Evolutionary conservation across 2,888 invertebrate species (phyloP).

Genomic region (Formica aserva): DNA sequence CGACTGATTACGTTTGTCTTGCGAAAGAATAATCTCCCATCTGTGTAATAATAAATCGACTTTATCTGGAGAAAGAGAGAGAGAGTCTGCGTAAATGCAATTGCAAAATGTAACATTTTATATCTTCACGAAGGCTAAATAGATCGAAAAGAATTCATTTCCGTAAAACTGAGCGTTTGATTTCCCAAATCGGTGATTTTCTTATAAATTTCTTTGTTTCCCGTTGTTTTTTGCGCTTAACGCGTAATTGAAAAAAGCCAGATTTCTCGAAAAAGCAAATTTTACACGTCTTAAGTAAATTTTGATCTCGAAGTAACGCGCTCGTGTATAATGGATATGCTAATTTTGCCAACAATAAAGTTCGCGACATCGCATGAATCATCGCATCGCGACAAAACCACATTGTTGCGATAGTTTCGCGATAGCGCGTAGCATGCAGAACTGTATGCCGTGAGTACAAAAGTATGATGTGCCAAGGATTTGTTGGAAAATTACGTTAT

Average conservation of each 20-base stretch:
- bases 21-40: neutral
- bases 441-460: neutral
- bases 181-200: neutral
- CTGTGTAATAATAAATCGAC: neutral
- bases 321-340: constrained; percentile 33
- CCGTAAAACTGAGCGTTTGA: neutral
- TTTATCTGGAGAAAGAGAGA: neutral
- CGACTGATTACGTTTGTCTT: neutral
- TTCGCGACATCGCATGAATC: constrained; percentile 11
- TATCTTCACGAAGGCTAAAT: neutral
- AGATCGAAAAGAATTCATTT: neutral
- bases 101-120: constrained; percentile 18
- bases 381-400: constrained; percentile 18
- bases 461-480: neutral
- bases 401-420: constrained; percentile 18
- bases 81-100: neutral
- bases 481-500: neutral
- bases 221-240: neutral
- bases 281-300: constrained; percentile 1
- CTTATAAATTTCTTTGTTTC: neutral
- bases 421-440: neutral
- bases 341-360: constrained; percentile 45
- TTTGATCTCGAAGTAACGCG: neutral
- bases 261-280: neutral
- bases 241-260: too few species aligned